Base-by-base conservation (phyloP, 2,888 invertebrate genomes). In the Plagodis dolabraria region DNA sequence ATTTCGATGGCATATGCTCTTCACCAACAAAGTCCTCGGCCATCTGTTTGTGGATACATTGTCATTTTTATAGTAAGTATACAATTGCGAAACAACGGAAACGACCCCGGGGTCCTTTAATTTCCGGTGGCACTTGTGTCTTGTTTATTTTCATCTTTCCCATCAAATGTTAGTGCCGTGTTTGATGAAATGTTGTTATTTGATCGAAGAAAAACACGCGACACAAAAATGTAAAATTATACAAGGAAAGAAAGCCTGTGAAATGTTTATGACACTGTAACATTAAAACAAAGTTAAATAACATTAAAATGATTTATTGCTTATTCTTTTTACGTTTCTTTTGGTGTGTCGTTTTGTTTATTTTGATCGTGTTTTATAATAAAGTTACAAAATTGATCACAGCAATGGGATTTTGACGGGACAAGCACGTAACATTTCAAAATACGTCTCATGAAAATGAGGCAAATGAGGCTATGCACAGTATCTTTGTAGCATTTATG, bases 111-210 rank as follows among this genome's bases (percentile, higher is more conserved):
- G 22, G 78, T 80, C 80, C 80, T 83, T 86, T 85, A 86, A 86
- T 86, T 85, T 86, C 86, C 86, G 83, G 77, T 72, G 76, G 76
- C 76, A 80, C 79, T 82, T 77, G 75, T 79, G 77, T 78, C 78
- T 76, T 78, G 78, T 82, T 84, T 85, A 79, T 80, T 80, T 74
- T 71, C 68, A 75, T 80, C 75, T 79, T 78, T 75, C 72, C 59
- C 77, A 80, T 80, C 76, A 77, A 60, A 79, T 77, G 75, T 75
- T 64, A 69, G 68, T 76, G 72, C 67, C 63, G 60, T 65, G 63
- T 68, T 67, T 72, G 64, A 69, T 72, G 66, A 68, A 69, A 69
- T 68, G 63, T 63, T 64, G 47, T 57, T 40, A 47, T 56, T 56
- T 58, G 53, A 22, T 22, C 22, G 22, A 22, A 22, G 22, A 1